Base-by-base conservation (phyloP, 1,140 invertebrate genomes). In the Zaprionus taronus region DNA sequence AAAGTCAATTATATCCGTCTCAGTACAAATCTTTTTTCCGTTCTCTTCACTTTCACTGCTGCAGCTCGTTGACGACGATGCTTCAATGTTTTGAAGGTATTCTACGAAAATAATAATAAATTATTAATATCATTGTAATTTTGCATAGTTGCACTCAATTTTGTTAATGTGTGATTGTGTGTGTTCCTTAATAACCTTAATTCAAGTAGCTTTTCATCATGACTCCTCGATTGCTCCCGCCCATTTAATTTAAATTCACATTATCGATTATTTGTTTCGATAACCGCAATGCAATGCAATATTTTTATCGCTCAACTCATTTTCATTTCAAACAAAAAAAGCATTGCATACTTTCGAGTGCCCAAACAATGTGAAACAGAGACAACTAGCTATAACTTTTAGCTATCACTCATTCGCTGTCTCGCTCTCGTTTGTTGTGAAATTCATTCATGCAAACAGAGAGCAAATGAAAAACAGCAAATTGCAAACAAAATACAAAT, bases 51-150 rank as follows among this genome's bases (percentile, higher is more conserved):
- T 72, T 67, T 66, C 70, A 57, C 67, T 67, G 79, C 26, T 84
- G 80, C 65, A 79, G 78, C 80, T 83, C 67, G 78, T 80, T 77
- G 91, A 80, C 67, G 84, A 83, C 70, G 83, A 77, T 71, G 83
- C 76, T 77, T 91, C 77, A 80, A 91, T 79, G 71, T 91, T 74
- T 85, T 92, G 87, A 77, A 92, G 91, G 82, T 86, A 92, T 92
- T 92, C 91, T 92, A 81, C 31, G 72, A 34, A 49, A 81, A 62
- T 83, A 53, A 34, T 53, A 57, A 65, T 49, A 26, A 9, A 56
- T 65, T 70, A 70, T 89, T 89, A 87, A 55, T 68, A 80, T 26
- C 0, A 41, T 28, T 5, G 7, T 5, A 7, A 36, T 55, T 53
- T 31, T 47, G 22, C 4, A 31, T 34, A 24, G 34, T 7, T 38